Percentiles rank a stretch among this genome's conserved stretches.
phyloP scores from a whole-genome alignment of 2,888 invertebrate genomes.

The Phlogophora meticulosa region DNA sequence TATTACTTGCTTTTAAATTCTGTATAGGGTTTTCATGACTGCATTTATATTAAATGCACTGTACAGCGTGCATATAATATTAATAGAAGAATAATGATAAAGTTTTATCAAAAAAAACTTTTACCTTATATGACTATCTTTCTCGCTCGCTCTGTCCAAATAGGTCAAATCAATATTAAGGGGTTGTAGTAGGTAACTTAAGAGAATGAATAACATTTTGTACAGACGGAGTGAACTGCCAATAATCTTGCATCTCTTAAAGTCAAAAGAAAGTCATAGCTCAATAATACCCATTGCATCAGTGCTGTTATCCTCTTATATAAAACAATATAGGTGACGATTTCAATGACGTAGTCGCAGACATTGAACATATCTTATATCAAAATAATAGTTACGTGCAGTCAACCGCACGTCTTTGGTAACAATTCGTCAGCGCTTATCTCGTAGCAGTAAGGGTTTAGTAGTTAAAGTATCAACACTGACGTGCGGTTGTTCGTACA shows the following conservation, averaged over 20 bases:
- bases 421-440: not conserved
- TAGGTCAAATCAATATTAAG: conserved; percentile 9
- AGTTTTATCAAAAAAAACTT: not conserved
- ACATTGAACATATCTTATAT: conserved; percentile 10
- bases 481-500: conserved; percentile 39
- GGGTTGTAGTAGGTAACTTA: no score
- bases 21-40: conserved; percentile 28
- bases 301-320: not conserved
- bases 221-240: not conserved
- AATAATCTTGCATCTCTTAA: not conserved
- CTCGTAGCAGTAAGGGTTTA: not conserved
- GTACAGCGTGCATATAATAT: conserved; percentile 1
- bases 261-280: not conserved
- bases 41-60: no score
- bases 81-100: not conserved
- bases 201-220: conserved; percentile 16
- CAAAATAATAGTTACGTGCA: conserved; percentile 27
- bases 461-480: conserved; percentile 17
- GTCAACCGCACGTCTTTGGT: conserved; percentile 5
- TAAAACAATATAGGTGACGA: not conserved
- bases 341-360: conserved; percentile 7
- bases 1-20: conserved; percentile 25
- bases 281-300: not conserved
- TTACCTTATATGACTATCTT: not conserved
- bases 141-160: not conserved